Percentiles rank a stretch among this genome's conserved stretches.
Evolutionary conservation across 2,113 vertebrate genomes (phyloP).

Genomic region (Coturnix japonica): DNA sequence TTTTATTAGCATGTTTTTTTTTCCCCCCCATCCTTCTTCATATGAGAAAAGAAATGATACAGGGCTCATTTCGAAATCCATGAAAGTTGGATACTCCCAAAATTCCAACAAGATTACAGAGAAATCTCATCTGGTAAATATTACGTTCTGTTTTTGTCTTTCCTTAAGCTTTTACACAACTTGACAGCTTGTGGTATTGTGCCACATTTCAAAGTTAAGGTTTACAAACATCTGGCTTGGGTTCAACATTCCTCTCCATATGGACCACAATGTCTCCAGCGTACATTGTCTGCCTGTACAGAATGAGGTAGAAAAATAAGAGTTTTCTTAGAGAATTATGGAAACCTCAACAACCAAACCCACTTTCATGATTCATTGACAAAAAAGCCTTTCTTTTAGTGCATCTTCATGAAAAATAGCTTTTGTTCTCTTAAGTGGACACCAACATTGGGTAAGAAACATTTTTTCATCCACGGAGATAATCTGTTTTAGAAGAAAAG

Average conservation of each 20-base stretch:
- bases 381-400: not conserved
- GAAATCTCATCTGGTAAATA: slow-evolving; percentile 89
- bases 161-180: slow-evolving; percentile 83
- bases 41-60: slow-evolving; percentile 37
- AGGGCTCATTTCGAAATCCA: slow-evolving; percentile 83
- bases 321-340: slow-evolving; percentile 70
- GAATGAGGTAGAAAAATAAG: slow-evolving; percentile 75
- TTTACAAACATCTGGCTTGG: slow-evolving; percentile 84
- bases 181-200: slow-evolving; percentile 85
- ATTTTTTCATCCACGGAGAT: not conserved
- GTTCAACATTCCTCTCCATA: slow-evolving; percentile 76
- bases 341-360: not conserved
- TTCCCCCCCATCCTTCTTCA: slow-evolving; percentile 43
- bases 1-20: slow-evolving; percentile 63
- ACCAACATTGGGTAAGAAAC: not conserved
- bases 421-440: not conserved
- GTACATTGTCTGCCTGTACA: slow-evolving; percentile 60
- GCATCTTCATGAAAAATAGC: not conserved
- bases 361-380: not conserved
- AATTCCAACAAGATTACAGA: slow-evolving; percentile 87
- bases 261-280: slow-evolving; percentile 70
- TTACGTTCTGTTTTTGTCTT: slow-evolving; percentile 87
- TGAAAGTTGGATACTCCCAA: slow-evolving; percentile 86
- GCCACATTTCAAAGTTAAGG: slow-evolving; percentile 84
- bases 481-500: not conserved